phyloP scores from a whole-genome alignment of 2,888 invertebrate species.

The Nymphalis urticae region DNA sequence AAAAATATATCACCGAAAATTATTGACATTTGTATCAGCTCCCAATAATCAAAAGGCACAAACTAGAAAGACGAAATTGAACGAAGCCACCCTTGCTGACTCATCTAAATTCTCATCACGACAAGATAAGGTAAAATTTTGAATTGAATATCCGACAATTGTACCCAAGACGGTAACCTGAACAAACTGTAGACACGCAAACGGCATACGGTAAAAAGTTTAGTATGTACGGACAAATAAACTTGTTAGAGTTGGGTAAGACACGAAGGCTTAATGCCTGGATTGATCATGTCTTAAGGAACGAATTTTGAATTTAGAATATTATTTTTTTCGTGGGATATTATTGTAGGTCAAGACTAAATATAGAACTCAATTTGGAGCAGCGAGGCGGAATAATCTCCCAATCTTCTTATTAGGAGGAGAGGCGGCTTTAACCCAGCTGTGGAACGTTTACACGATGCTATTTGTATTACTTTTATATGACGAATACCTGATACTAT shows the following conservation, averaged over 20 bases:
- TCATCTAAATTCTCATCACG: slow-evolving; percentile 21
- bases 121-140: slow-evolving; percentile 22
- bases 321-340: too few species aligned
- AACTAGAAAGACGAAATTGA: slow-evolving; percentile 22
- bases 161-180: slow-evolving; percentile 47
- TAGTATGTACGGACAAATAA: slow-evolving; percentile 29
- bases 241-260: neutral
- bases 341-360: too few species aligned
- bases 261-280: neutral
- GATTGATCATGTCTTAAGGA: neutral
- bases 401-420: too few species aligned
- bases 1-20: neutral
- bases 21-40: slow-evolving; percentile 23
- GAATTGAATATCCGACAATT: slow-evolving; percentile 17
- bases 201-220: slow-evolving; percentile 58
- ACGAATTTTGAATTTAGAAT: too few species aligned
- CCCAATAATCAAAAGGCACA: slow-evolving; percentile 14
- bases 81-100: slow-evolving; percentile 17
- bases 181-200: slow-evolving; percentile 60
- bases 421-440: too few species aligned
- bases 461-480: too few species aligned
- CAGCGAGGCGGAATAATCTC: too few species aligned
- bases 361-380: too few species aligned
- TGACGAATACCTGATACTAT: too few species aligned
- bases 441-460: too few species aligned